Evolutionary conservation across 1,140 invertebrate genomes (phyloP), one percentile per base, ranked within the genome.

Genomic region (Macrobrachium rosenbergii): DNA sequence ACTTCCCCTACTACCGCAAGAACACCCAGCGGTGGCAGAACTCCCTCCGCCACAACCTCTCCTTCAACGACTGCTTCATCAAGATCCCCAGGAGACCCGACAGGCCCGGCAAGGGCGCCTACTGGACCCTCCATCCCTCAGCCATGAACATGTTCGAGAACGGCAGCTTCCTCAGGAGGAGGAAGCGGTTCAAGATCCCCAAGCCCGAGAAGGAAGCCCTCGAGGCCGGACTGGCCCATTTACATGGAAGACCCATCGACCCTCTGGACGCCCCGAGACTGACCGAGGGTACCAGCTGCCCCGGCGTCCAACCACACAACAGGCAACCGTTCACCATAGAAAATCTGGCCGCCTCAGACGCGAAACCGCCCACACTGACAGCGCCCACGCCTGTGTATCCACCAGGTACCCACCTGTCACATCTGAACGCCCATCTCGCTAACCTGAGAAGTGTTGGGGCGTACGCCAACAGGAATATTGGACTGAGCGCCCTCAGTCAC

Each of bases 81-180:
- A 87, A 87, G 85, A 87, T 87, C 67, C 85, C 85, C 12, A 67
- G 85, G 12, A 78, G 85, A 0, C 85, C 85, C 17, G 85, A 87
- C 78, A 81, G 85, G 58, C 85, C 85, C 23, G 85, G 85, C 79
- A 87, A 87, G 78, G 85, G 85, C 77, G 85, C 85, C 79, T 87
- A 87, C 85, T 87, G 85, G 85, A 87, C 85, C 23, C 67, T 87
- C 21, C 85, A 87, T 60, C 85, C 85, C 11, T 87, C 85, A 58
- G 85, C 85, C 85, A 87, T 87, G 85, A 87, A 87, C 78, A 87
- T 87, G 85, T 87, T 87, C 69, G 85, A 87, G 69, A 87, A 87
- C 78, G 85, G 85, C 59, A 87, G 85, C 69, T 87, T 87, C 85
- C 78, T 87, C 67, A n/a, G 85, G 11, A 64, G 85, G 64, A 80